Percentiles rank a stretch among this genome's conserved stretches.
These are phyloP conservation scores for Schizaphis graminum DNA, from an alignment of 2,888 invertebrate genomes.

Conservation along the genomic window DNA sequence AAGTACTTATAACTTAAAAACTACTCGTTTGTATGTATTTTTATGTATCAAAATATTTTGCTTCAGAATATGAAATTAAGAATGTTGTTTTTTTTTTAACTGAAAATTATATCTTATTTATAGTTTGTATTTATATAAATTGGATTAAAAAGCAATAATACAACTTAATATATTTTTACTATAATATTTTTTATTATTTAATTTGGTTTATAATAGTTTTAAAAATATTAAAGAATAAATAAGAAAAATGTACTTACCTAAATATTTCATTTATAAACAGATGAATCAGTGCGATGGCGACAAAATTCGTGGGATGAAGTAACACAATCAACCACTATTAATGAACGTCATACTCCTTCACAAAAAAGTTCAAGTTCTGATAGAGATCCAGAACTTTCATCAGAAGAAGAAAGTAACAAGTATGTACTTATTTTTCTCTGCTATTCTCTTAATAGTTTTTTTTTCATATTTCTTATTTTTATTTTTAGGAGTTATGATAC, in stretches of 20 bases:
- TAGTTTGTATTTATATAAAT: not conserved
- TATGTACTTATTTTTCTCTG: slow-evolving; percentile 65
- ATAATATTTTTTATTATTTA: not conserved
- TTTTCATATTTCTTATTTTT: slow-evolving; percentile 20
- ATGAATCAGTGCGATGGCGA: slow-evolving; percentile 76
- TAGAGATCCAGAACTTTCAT: slow-evolving; percentile 77
- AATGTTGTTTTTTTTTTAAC: too few relatives aligned
- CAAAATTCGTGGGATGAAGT: slow-evolving; percentile 69
- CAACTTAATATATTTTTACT: not conserved
- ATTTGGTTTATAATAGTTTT: not conserved
- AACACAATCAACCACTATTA: slow-evolving; percentile 66
- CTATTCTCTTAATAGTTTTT: not conserved
- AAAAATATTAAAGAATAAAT: not conserved
- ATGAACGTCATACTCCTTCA: slow-evolving; percentile 67
- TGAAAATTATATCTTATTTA: not conserved
- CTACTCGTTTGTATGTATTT: too few relatives aligned
- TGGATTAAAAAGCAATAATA: not conserved
- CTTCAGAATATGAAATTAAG: too few relatives aligned
- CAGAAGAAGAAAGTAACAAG: slow-evolving; percentile 78
- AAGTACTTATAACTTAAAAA: too few relatives aligned
- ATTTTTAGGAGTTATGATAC: slow-evolving; percentile 68
- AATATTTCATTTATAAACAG: slow-evolving; percentile 71
- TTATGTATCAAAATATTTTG: too few relatives aligned
- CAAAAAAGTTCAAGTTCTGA: slow-evolving; percentile 70
- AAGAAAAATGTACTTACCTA: not conserved